A percentile compares a stretch with the other conserved stretches of the same genome.
These are phyloP conservation scores for Mormyrus proboscirostris DNA, from an alignment of 2,797 vertebrate species.

Conservation along the genomic window DNA sequence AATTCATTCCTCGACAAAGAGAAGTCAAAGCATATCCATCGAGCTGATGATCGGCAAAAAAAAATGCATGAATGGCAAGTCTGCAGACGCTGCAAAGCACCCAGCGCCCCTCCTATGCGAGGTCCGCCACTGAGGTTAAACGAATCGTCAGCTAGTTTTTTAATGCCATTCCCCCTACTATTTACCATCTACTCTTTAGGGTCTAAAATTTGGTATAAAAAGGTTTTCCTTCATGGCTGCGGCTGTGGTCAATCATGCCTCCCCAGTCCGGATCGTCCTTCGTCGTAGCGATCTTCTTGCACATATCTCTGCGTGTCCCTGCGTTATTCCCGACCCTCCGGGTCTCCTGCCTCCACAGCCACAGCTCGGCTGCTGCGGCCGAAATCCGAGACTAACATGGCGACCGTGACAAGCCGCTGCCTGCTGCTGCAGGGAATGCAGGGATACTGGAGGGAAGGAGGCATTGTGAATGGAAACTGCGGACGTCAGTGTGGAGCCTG, in stretches of 20 bases:
- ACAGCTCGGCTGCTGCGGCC: constrained; percentile 56
- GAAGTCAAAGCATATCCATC: constrained; percentile 35
- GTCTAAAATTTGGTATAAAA: constrained; percentile 29
- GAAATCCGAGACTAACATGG: constrained; percentile 68
- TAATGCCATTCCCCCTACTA: constrained; percentile 48
- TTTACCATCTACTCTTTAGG: constrained; percentile 41
- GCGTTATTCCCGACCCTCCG: constrained; percentile 33
- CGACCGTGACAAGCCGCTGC: constrained; percentile 54
- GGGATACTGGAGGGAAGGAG: constrained; percentile 49
- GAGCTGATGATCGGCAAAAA: constrained; percentile 43
- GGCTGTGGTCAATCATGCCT: constrained; percentile 30
- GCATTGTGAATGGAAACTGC: constrained; percentile 62
- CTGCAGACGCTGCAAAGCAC: constrained; percentile 67
- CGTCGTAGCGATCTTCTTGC: constrained; percentile 41
- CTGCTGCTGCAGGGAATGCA: constrained; percentile 58
- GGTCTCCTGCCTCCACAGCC: constrained; percentile 40
- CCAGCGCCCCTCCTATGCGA: constrained; percentile 63
- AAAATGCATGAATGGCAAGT: constrained; percentile 50
- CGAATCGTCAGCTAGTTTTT: constrained; percentile 43
- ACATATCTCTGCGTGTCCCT: constrained; percentile 35
- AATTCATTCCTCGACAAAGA: constrained; percentile 21
- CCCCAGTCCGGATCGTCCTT: constrained; percentile 42
- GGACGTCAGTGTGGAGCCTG: constrained; percentile 31
- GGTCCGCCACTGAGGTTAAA: constrained; percentile 56
- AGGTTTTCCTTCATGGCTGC: constrained; percentile 22